A percentile compares a stretch with the other conserved stretches of the same genome.
Evolutionary conservation across 2,113 vertebrate genomes (phyloP).

Genomic region (Nothobranchius furzeri): DNA sequence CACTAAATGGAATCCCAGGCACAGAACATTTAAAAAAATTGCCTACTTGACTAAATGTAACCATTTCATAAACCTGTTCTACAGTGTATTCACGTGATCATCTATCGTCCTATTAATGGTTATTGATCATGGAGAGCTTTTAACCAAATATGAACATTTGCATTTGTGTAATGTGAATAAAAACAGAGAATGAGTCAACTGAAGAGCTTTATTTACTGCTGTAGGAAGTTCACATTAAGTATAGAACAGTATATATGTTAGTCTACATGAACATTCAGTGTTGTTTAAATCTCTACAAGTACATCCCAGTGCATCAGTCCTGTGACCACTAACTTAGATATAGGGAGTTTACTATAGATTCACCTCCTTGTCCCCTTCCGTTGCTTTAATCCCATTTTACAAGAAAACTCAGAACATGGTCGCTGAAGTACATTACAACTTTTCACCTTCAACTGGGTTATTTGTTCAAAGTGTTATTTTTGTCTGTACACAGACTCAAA

Average conservation of each 20-base stretch:
- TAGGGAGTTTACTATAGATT: slow-evolving; percentile 21
- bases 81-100: neutral
- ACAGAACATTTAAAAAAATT: no score
- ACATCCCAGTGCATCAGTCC: slow-evolving; percentile 38
- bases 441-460: slow-evolving; percentile 33
- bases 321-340: slow-evolving; percentile 24
- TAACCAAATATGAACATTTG: neutral
- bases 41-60: no score
- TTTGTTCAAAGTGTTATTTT: slow-evolving; percentile 26
- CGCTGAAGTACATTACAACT: slow-evolving; percentile 38
- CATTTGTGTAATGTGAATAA: slow-evolving; percentile 3
- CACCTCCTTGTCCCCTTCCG: slow-evolving; percentile 9
- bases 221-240: slow-evolving; percentile 74
- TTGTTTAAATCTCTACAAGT: slow-evolving; percentile 60
- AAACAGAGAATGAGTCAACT: slow-evolving; percentile 33
- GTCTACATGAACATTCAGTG: slow-evolving; percentile 74
- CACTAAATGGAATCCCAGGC: no score
- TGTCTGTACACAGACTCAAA: neutral
- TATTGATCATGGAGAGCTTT: neutral
- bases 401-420: no score
- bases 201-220: slow-evolving; percentile 72
- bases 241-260: slow-evolving; percentile 71
- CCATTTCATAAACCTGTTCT: neutral
- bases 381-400: no score
- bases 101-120: neutral